These are phyloP conservation scores for Clarias fuscus DNA, from an alignment of 2,797 vertebrate genomes.

Conservation along the genomic window DNA sequence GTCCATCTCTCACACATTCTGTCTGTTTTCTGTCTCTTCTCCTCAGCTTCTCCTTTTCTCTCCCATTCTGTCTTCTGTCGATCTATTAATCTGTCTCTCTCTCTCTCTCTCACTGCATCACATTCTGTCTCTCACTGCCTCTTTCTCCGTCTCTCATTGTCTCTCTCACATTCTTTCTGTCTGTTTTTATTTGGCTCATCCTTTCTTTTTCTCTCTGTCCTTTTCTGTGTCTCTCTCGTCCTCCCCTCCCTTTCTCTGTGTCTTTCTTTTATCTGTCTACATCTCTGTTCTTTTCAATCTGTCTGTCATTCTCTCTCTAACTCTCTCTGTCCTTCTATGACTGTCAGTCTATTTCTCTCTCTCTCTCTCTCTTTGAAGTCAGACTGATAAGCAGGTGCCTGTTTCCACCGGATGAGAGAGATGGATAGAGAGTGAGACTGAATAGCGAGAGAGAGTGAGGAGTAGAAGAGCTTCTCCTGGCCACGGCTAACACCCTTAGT, in stretches of 20 bases:
- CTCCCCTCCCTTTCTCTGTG: neutral
- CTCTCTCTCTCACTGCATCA: neutral
- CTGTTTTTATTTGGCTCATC: neutral
- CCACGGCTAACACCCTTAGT: conserved; percentile 61
- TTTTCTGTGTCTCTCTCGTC: neutral
- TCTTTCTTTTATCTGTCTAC: neutral
- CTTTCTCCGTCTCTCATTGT: neutral
- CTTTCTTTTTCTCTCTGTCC: neutral
- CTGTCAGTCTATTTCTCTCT: neutral
- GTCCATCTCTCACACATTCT: neutral
- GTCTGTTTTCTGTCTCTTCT: neutral
- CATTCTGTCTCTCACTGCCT: neutral
- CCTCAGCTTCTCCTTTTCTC: neutral
- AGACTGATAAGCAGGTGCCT: conserved; percentile 34
- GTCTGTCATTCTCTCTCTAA: neutral
- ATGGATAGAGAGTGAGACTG: neutral
- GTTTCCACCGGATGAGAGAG: conserved; percentile 40
- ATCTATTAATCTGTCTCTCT: neutral
- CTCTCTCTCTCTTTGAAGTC: neutral
- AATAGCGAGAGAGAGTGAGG: neutral
- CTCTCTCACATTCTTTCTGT: neutral
- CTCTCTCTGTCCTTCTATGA: neutral
- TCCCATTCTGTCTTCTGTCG: neutral
- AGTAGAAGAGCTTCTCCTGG: conserved; percentile 67
- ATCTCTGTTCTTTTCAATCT: neutral